phyloP scores from a whole-genome alignment of 1,140 invertebrate species.

The Drosophila bipectinata region DNA sequence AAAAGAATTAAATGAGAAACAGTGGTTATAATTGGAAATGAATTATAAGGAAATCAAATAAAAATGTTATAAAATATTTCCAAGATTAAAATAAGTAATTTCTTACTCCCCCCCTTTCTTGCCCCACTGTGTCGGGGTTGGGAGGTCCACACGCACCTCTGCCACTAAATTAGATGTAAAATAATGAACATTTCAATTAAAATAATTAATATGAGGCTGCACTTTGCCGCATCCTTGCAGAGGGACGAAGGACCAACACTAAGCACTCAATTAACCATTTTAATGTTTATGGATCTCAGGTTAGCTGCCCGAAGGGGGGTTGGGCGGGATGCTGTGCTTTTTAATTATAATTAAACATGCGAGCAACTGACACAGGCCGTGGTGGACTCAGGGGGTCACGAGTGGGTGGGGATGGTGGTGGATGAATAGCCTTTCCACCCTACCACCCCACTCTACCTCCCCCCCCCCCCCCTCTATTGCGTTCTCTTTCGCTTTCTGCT shows the following conservation, averaged over 20 bases:
- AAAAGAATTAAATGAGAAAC: conserved; percentile 64
- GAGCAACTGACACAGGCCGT: conserved; percentile 43
- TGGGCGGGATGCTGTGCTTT: conserved; percentile 63
- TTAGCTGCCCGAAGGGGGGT: conserved; percentile 14
- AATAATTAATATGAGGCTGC: conserved; percentile 82
- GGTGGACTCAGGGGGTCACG: conserved; percentile 17
- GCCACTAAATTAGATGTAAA: conserved; percentile 80
- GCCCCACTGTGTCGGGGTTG: neutral
- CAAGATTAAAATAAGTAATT: too few species aligned
- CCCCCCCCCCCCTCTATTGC: neutral
- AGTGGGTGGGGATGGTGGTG: conserved; percentile 27
- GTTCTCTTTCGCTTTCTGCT: conserved; percentile 35
- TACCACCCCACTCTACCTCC: neutral
- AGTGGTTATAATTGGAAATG: conserved; percentile 26
- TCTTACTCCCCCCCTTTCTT: neutral
- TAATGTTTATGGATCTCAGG: conserved; percentile 75
- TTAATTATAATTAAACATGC: conserved; percentile 84
- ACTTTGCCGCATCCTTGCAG: conserved; percentile 3
- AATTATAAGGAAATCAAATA: neutral
- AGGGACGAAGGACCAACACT: conserved; percentile 48
- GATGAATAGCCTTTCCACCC: conserved; percentile 24
- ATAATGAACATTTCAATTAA: conserved; percentile 84
- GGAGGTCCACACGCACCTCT: conserved; percentile 39
- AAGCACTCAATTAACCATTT: conserved; percentile 84
- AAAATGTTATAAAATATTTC: neutral